phyloP scores from a whole-genome alignment of 2,888 invertebrate species.

The Acanthacorydalis orientalis region DNA sequence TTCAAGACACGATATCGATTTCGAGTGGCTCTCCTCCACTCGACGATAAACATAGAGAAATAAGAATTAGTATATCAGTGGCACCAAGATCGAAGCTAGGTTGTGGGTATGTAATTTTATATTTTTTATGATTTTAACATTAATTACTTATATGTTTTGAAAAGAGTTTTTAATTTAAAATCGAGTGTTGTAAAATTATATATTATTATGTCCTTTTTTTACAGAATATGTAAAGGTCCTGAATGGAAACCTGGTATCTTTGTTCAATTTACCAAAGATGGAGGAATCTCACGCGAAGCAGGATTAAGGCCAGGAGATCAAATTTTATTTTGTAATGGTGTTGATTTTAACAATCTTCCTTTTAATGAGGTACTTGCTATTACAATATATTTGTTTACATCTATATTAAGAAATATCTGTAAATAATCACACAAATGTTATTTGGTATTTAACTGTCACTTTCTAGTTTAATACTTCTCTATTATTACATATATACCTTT shows the following conservation, averaged over 20 bases:
- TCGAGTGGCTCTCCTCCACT: conserved; percentile 33
- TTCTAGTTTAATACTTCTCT: too few relatives aligned
- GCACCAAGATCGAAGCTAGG: conserved; percentile 71
- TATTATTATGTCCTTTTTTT: conserved; percentile 12
- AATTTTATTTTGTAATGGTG: conserved; percentile 76
- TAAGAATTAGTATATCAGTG: conserved; percentile 60
- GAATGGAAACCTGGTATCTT: conserved; percentile 77
- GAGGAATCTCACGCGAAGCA: conserved; percentile 74
- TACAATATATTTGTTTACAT: conserved; percentile 4
- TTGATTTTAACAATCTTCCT: conserved; percentile 55
- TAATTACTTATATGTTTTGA: too few relatives aligned
- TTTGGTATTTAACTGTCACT: too few relatives aligned
- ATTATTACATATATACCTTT: too few relatives aligned
- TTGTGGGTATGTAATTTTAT: conserved; percentile 44
- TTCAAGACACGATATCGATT: conserved; percentile 32
- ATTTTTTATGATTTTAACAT: too few relatives aligned
- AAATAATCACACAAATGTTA: too few relatives aligned
- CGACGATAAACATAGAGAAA: conserved; percentile 31
- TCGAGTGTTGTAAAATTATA: too few relatives aligned
- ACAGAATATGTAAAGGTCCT: conserved; percentile 68
- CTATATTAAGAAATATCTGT: too few relatives aligned
- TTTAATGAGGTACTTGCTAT: conserved; percentile 60
- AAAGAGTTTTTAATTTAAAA: too few relatives aligned
- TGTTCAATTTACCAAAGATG: conserved; percentile 77
- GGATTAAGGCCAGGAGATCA: conserved; percentile 84